phyloP scores from a whole-genome alignment of 2,113 vertebrate genomes.

The Cisticola juncidis region DNA sequence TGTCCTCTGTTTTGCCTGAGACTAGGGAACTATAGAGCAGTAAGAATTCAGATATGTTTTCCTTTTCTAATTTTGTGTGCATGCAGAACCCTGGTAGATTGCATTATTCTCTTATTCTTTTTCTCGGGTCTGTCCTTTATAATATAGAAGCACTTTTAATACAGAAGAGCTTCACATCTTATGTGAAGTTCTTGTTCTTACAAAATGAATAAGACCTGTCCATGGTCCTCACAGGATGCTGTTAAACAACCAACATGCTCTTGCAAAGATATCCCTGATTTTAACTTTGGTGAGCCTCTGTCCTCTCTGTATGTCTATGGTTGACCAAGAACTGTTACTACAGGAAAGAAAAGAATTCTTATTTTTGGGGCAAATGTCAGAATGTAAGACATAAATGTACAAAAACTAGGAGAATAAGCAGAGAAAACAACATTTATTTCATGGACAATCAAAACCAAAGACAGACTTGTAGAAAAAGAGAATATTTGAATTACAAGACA shows the following conservation, averaged over 20 bases:
- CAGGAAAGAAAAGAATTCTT: neutral
- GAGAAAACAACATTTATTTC: neutral
- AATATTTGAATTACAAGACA: neutral
- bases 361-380: neutral
- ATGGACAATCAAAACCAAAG: neutral
- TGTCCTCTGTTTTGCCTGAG: neutral
- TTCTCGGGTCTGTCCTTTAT: neutral
- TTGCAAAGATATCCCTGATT: neutral
- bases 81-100: neutral
- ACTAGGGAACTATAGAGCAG: neutral
- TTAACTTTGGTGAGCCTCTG: neutral
- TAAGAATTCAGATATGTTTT: neutral
- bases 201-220: conserved; percentile 46
- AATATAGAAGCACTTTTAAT: neutral
- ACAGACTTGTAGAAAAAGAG: neutral
- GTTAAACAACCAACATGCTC: neutral
- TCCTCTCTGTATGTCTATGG: neutral
- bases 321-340: neutral
- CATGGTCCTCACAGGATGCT: conserved; percentile 36
- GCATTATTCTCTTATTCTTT: neutral
- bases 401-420: neutral
- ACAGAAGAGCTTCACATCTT: neutral
- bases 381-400: neutral
- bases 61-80: neutral
- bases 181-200: neutral